Conservation (phyloP, 2,113 vertebrate genomes). For the Varanus salvator region DNA sequence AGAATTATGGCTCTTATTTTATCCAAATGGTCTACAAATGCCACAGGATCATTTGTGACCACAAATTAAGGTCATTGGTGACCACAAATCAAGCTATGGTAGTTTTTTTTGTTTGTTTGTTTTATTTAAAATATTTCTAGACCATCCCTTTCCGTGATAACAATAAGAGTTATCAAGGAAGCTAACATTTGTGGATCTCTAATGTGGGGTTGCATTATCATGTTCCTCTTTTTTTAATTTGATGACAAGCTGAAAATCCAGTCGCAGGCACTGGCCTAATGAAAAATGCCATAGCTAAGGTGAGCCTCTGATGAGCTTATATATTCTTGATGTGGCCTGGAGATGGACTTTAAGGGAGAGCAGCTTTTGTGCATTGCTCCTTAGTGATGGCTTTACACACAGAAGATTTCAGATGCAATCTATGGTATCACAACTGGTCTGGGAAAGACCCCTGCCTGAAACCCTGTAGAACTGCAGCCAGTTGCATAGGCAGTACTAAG, state of each 20-base stretch:
- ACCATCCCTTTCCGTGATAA: no score
- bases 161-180: no score
- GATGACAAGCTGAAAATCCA: neutral
- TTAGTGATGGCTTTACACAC: neutral
- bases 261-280: neutral
- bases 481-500: neutral
- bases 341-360: neutral
- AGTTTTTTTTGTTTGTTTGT: no score
- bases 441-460: no score
- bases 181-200: neutral
- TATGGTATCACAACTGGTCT: neutral
- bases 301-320: neutral
- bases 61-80: neutral
- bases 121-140: no score
- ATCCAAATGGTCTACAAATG: no score
- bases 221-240: neutral
- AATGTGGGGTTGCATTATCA: neutral
- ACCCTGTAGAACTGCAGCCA: neutral
- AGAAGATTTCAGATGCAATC: neutral
- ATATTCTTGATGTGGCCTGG: neutral
- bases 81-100: no score
- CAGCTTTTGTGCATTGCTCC: neutral
- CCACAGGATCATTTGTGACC: neutral
- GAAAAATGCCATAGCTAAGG: neutral
- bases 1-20: neutral